phyloP scores from a whole-genome alignment of 2,888 invertebrate species.

The Melikaiella ostensackeni region DNA sequence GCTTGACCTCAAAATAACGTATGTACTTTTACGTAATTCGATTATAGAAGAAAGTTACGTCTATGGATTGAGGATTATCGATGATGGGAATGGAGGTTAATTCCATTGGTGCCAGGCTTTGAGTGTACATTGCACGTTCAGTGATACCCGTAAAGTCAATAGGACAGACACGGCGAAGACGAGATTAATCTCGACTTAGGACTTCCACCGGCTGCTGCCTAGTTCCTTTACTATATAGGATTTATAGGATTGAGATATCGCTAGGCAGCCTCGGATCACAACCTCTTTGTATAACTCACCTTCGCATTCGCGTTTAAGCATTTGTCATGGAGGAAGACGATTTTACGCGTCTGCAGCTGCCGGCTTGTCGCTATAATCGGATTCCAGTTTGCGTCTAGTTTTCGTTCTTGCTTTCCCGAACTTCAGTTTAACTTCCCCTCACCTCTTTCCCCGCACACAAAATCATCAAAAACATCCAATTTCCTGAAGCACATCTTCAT shows the following conservation, averaged over 20 bases:
- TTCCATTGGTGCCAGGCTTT: background rate
- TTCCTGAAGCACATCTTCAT: background rate
- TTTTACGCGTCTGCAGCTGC: constrained; percentile 32
- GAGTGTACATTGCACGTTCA: background rate
- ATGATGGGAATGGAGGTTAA: background rate
- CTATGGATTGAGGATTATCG: background rate
- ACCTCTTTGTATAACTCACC: constrained; percentile 17
- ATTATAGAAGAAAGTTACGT: background rate
- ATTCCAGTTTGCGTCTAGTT: constrained; percentile 16
- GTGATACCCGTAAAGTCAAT: constrained; percentile 19
- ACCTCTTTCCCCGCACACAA: background rate
- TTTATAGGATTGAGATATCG: constrained; percentile 35
- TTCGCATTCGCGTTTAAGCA: constrained; percentile 35
- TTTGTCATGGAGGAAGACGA: constrained; percentile 33
- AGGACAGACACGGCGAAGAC: constrained; percentile 16
- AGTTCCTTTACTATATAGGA: background rate
- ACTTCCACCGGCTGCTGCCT: background rate
- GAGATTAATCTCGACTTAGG: constrained; percentile 25
- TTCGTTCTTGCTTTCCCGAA: background rate
- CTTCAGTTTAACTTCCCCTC: background rate
- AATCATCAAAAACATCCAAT: background rate
- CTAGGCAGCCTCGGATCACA: background rate
- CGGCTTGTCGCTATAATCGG: constrained; percentile 21
- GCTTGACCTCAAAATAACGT: too few relatives aligned
- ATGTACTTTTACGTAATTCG: background rate